phyloP scores from a whole-genome alignment of 2,888 invertebrate species.

The Oligia latruncula region DNA sequence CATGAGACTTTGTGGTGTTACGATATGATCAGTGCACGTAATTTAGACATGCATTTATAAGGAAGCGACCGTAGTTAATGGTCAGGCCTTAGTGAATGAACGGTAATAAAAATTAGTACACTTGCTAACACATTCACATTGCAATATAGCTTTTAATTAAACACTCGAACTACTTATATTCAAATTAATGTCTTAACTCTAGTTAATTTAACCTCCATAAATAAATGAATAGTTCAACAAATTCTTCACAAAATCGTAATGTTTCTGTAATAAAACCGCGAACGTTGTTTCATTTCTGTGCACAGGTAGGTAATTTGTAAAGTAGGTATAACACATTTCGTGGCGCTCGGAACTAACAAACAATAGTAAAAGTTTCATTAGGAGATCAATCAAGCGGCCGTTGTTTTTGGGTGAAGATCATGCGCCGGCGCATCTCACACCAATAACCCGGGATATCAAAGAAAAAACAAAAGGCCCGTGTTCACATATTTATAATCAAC shows the following conservation, averaged over 20 bases:
- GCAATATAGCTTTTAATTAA: neutral
- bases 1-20: neutral
- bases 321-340: neutral
- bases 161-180: neutral
- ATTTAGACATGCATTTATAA: neutral
- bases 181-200: neutral
- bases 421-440: constrained; percentile 25
- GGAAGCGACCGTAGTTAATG: neutral
- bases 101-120: neutral
- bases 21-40: neutral
- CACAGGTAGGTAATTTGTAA: constrained; percentile 8
- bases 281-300: neutral
- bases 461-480: neutral
- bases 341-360: neutral
- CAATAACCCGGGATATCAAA: neutral
- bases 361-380: constrained; percentile 28
- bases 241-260: neutral
- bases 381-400: constrained; percentile 25
- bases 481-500: neutral
- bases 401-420: constrained; percentile 34
- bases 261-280: neutral
- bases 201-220: neutral
- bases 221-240: neutral
- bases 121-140: neutral
- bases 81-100: no score